Evolutionary conservation across 2,888 invertebrate genomes (phyloP), one percentile per base, ranked within the genome.

Genomic region (Chironomus riparius): DNA sequence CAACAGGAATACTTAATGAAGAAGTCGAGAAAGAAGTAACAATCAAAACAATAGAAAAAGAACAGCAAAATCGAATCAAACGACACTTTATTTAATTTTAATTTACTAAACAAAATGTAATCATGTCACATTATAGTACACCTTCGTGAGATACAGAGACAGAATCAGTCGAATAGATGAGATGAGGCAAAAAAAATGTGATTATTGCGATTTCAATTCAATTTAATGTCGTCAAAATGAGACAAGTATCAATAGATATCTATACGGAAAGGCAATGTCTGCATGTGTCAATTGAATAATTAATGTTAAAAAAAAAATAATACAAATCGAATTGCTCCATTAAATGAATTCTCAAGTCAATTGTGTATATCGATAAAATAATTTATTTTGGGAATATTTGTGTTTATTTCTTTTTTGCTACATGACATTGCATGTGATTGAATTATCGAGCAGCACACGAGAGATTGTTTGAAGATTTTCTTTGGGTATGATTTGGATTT

Each of bases 261-360:
- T 38, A 38, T 38, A 38, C 18, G 65, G 21, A 65, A 24, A 65
- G 12, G 22, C 22, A 65, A 13, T 74, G 74, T 74, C 65, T 74
- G 74, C 74, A 61, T 73, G 68, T 74, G 74, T 74, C 74, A 68
- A 47, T 21, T 74, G 74, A 74, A 74, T 74, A 74, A 74, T 74
- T 68, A 47, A 74, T 74, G 74, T 24, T n/a, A 10, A 24, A 22
- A 24, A 13, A 2, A 21, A 21, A n/a, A 21, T 2, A 7, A 15
- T 3, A 62, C 12, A 50, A 50, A 50, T 18, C 7, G 18, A 56
- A 22, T 24, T 18, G 13, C 21, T 21, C 21, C 21, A 18, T 21
- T 65, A 65, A 65, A 65, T 65, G 65, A 65, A 65, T 65, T 56
- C 56, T 65, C 65, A 65, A 65, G 65, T 65, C 22, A 24, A 65